Base-by-base conservation (phyloP, 2,797 vertebrate species). In the Sus cebifrons region DNA sequence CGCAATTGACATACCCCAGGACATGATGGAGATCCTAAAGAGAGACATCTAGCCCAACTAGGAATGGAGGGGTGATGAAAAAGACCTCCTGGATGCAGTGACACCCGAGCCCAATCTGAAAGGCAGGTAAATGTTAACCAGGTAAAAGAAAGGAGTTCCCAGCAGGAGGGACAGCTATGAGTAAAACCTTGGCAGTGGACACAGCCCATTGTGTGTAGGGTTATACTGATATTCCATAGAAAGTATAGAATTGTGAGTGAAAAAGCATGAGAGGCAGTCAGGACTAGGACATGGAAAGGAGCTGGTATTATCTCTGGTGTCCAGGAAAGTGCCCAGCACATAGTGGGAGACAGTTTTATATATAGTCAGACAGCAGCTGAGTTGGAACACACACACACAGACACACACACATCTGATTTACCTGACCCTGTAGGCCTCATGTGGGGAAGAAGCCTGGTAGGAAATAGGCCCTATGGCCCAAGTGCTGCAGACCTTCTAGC, bases 11-110 rank as follows among this genome's bases (percentile, higher is more conserved):
- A 36, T 36, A 93, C 16, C 62, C 40, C 36, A 44, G 16, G 23
- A 17, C 21, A 44, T 25, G 17, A 83, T n/a, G 79, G 75, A 29
- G 74, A 91, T 86, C 49, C 36, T 12, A 3, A 84, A 89, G 56
- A 89, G 56, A 90, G 40, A 77, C 3, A 23, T 10, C 16, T 79
- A 44, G 12, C 21, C 62, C 65, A 67, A 36, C 32, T 58, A 77
- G 84, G 40, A 52, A 60, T 27, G 11, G 74, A 56, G 5, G 29
- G 8, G 16, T 74, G 20, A 71, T 29, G 73, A 68, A 74, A 64
- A 93, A 68, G 91, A 71, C 44, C 86, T 88, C 32, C 54, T 29
- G 18, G 91, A 71, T 25, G 44, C 21, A 65, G 13, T 86, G 84
- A 78, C 10, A 56, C 21, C 81, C 16, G 29, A 82, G 83, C 40